phyloP scores from a whole-genome alignment of 1,140 invertebrate species.

The Spodoptera litura region DNA sequence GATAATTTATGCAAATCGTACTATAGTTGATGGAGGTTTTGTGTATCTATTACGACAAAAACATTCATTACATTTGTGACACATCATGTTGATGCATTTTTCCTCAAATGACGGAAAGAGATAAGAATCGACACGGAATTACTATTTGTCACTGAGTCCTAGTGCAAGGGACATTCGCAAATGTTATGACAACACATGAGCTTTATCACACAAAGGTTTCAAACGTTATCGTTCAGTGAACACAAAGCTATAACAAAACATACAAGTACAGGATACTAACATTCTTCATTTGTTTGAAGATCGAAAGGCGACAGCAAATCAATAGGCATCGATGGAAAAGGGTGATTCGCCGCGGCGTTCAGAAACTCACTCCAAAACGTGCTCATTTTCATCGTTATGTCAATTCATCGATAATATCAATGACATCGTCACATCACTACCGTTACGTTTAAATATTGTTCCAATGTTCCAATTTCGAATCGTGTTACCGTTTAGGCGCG shows the following conservation, averaged over 20 bases:
- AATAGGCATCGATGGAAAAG: constrained; percentile 71
- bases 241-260: constrained; percentile 18
- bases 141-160: neutral
- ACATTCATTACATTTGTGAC: no score
- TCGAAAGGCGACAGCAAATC: constrained; percentile 73
- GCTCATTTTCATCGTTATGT: constrained; percentile 63
- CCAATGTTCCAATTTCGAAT: constrained; percentile 12
- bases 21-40: no score
- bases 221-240: constrained; percentile 26
- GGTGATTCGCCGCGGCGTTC: constrained; percentile 74
- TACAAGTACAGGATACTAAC: constrained; percentile 66
- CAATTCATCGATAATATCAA: constrained; percentile 56
- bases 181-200: neutral
- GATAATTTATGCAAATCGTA: no score
- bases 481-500: constrained; percentile 24
- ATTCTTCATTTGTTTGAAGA: constrained; percentile 58
- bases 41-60: no score
- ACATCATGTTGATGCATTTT: no score
- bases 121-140: no score
- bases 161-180: neutral
- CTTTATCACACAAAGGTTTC: constrained; percentile 30
- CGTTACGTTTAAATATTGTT: constrained; percentile 21
- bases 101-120: no score
- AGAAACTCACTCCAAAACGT: constrained; percentile 77
- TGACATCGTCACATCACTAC: constrained; percentile 66